Evolutionary conservation across 2,113 vertebrate genomes (phyloP).

Genomic region (Baryphthengus martii): DNA sequence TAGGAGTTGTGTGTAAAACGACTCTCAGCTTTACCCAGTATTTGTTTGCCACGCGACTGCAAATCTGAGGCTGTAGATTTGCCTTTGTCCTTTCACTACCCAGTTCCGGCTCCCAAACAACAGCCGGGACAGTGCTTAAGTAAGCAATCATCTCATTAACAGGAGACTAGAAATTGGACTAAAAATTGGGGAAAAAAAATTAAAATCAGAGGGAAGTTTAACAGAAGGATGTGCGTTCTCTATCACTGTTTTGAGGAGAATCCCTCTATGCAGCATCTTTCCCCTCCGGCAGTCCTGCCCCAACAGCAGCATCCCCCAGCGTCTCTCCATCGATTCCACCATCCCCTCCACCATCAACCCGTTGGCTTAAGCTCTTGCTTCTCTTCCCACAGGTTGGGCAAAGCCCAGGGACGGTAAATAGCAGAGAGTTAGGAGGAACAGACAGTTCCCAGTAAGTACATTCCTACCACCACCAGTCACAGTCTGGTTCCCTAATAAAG

Average conservation of each 20-base stretch:
- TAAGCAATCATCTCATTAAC: neutral
- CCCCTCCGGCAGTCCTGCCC: neutral
- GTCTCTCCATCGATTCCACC: neutral
- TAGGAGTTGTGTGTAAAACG: neutral
- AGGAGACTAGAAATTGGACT: neutral
- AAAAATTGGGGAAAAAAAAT: neutral
- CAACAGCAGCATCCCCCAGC: neutral
- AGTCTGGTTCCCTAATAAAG: conserved; percentile 27
- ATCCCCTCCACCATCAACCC: accelerated
- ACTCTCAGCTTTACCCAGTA: neutral
- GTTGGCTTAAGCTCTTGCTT: neutral
- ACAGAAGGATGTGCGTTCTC: neutral
- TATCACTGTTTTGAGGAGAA: neutral
- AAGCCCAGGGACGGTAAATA: neutral
- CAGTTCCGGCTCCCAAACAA: neutral
- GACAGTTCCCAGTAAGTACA: conserved; percentile 14
- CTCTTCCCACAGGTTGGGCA: neutral
- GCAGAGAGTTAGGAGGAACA: neutral
- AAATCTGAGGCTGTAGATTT: neutral
- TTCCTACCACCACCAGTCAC: conserved; percentile 43
- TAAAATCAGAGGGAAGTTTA: neutral
- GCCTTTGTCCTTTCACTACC: neutral
- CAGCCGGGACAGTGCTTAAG: neutral
- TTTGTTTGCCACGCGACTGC: neutral
- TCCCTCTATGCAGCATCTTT: neutral